Base-by-base conservation (phyloP, 1,140 invertebrate genomes). In the Procambarus virginalis region DNA sequence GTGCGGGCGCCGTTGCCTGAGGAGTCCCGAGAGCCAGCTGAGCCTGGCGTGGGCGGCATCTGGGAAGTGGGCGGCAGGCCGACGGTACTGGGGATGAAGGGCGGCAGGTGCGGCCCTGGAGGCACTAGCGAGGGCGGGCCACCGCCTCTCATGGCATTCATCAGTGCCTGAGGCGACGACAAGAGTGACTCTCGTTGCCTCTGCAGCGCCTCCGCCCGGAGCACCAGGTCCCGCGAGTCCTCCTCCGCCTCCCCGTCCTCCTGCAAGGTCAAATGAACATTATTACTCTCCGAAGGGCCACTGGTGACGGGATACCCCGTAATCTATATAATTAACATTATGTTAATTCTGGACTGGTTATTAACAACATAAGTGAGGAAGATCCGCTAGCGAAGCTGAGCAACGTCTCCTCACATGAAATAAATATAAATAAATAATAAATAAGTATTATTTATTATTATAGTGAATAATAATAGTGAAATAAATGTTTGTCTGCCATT, bases 171-270 rank as follows among this genome's bases (percentile, higher is more conserved):
- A 94, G 95, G 68, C 94, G 95, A 91, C 95, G 95, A 92, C 94
- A 95, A 94, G n/a, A 96, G 92, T 95, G 96, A 91, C 94, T 96
- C 22, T 95, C 96, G 2, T 92, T 96, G 75, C 95, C 95, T 22
- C 92, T 96, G 82, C 95, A 96, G 93, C 94, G 96, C 92, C 95
- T 96, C 48, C 96, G 95, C 93, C 93, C 96, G 86, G 95, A 96
- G 76, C 83, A 90, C 77, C 83, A 90, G 89, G 89, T 90, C 89
- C 45, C 89, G 89, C 45, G 91, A 82, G 83, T 92, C 91, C 82
- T 92, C 91, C 55, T 89, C 91, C 93, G 95, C 73, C 95, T 96
- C 93, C 94, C 95, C 60, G 94, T 94, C 80, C 95, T 96, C 92
- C 93, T 96, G 78, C 93, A 95, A 70, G 91, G 51, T 45, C 70